Conservation (phyloP, 2,797 vertebrate genomes). For the Florisuga fusca region DNA sequence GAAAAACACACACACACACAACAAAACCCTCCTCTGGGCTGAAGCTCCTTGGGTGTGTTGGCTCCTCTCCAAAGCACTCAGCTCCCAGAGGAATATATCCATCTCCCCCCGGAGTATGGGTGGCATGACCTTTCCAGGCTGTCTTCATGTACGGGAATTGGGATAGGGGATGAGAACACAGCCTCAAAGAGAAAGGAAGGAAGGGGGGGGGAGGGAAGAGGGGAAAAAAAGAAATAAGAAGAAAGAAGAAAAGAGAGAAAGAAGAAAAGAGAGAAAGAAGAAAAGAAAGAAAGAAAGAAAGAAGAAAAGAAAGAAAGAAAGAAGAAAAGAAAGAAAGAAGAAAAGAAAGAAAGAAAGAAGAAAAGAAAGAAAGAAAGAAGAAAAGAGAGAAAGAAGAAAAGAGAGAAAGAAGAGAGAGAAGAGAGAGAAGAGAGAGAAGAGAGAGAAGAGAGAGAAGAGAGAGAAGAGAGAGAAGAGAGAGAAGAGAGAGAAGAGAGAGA, state of each 20-base stretch:
- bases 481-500: rapidly evolving
- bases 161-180: slow-evolving; percentile 45
- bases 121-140: slow-evolving; percentile 74
- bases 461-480: not conserved
- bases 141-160: slow-evolving; percentile 58
- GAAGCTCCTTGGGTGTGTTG: slow-evolving; percentile 71
- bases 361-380: rapidly evolving
- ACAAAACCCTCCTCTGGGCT: slow-evolving; percentile 71
- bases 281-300: too few relatives aligned
- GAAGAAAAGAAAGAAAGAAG: rapidly evolving
- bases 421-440: not conserved
- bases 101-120: slow-evolving; percentile 58
- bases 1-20: slow-evolving; percentile 44
- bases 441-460: rapidly evolving
- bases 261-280: rapidly evolving
- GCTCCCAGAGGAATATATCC: slow-evolving; percentile 80
- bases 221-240: not conserved
- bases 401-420: not conserved
- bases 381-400: rapidly evolving
- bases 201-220: not conserved
- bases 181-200: not conserved
- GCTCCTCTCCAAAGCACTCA: slow-evolving; percentile 78
- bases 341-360: not conserved
- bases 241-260: not conserved
- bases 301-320: not conserved